Evolutionary conservation across 2,113 vertebrate species (phyloP).

Genomic region (Jaculus jaculus): DNA sequence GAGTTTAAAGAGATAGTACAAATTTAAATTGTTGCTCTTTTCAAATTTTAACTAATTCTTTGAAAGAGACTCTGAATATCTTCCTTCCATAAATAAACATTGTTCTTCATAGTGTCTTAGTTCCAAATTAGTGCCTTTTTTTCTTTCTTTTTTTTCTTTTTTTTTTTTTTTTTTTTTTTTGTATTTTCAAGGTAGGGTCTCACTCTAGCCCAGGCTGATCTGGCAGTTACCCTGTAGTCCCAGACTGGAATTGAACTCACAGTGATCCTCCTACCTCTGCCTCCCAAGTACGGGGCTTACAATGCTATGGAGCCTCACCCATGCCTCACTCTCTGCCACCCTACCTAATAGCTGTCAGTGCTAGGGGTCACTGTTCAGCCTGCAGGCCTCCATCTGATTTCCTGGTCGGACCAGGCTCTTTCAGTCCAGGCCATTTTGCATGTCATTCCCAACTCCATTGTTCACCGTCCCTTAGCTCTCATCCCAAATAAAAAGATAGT

Average conservation of each 20-base stretch:
- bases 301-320: neutral
- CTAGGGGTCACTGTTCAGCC: neutral
- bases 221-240: too few species aligned
- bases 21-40: neutral
- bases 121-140: neutral
- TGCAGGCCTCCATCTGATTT: neutral
- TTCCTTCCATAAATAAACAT: neutral
- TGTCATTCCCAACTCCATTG: too few species aligned
- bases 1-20: too few species aligned
- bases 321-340: too few species aligned
- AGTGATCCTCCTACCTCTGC: too few species aligned
- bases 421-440: neutral
- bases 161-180: too few species aligned
- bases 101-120: neutral
- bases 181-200: too few species aligned
- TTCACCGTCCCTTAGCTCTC: fast-evolving
- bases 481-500: neutral
- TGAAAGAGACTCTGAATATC: neutral
- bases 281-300: neutral
- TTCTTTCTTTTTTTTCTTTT: too few species aligned
- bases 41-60: neutral
- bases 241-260: too few species aligned
- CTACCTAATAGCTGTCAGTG: neutral
- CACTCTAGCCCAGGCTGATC: too few species aligned
- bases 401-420: neutral